These are phyloP conservation scores for Drosophila buzzatii DNA, from an alignment of 2,888 invertebrate species.

Conservation along the genomic window DNA sequence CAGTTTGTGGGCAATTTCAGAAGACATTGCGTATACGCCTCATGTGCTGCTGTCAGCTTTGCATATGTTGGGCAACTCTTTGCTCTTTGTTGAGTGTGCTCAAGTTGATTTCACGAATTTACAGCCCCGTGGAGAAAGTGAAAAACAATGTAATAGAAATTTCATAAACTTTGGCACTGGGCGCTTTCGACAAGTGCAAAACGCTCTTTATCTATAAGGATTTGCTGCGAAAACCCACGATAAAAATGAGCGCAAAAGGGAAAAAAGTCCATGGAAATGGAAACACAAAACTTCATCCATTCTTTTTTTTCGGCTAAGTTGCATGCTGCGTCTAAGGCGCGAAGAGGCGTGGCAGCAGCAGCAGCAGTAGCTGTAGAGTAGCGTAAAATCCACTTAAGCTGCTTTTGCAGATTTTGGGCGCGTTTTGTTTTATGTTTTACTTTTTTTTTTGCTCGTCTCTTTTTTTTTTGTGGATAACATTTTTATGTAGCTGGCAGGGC, in stretches of 20 bases:
- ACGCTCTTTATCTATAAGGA: constrained; percentile 68
- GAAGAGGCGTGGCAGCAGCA: neutral
- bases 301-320: constrained; percentile 11
- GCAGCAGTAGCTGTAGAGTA: constrained; percentile 20
- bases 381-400: constrained; percentile 71
- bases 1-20: constrained; percentile 40
- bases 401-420: constrained; percentile 62
- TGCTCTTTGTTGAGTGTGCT: constrained; percentile 15
- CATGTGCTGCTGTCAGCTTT: constrained; percentile 55
- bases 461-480: constrained; percentile 19
- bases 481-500: constrained; percentile 44
- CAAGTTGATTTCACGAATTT: constrained; percentile 59
- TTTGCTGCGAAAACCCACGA: constrained; percentile 47
- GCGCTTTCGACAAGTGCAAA: constrained; percentile 68
- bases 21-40: constrained; percentile 53
- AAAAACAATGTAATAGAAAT: constrained; percentile 74
- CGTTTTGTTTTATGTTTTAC: constrained; percentile 57
- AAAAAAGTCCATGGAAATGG: constrained; percentile 7
- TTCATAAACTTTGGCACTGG: constrained; percentile 61
- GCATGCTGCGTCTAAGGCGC: constrained; percentile 41
- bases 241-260: constrained; percentile 15
- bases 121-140: constrained; percentile 61
- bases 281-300: constrained; percentile 35
- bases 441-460: neutral
- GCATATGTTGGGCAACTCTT: constrained; percentile 43